Base-by-base conservation (phyloP, 2,888 invertebrate genomes). In the Sinohyriopsis cumingii region DNA sequence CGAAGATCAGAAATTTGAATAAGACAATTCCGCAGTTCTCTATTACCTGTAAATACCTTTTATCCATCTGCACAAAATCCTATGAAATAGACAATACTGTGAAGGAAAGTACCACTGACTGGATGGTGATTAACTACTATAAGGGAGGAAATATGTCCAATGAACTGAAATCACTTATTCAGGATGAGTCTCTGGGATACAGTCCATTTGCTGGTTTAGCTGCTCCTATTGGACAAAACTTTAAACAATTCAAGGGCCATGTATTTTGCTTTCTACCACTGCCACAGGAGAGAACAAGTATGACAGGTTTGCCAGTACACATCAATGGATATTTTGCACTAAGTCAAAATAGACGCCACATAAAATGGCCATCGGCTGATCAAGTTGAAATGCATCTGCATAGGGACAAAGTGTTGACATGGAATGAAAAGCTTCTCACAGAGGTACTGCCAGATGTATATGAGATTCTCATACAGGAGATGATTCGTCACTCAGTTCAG, bases 181-280 rank as follows among this genome's bases (percentile, higher is more conserved):
- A 54, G 18, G 71, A 74, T 54, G 63, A 74, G 61, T 62, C 65
- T n/a, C 53, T 74, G 3, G 69, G 69, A 5, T 68, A 75, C 56
- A 67, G 69, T 67, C 72, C 72, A 7, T 69, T 69, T 28, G 69
- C 67, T 18, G 67, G 71, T 19, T 55, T 66, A 19, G 68, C 73
- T 22, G 20, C 65, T 53, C 65, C 62, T 15, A n/a, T 63, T 20
- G 28, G 22, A 20, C 33, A 33, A 9, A 55, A 19, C 12, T 54
- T 62, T n/a, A 15, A 33, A 53, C 62, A 60, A 3, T 74, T 75
- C 60, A 71, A 73, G 62, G 87, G 88, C 22, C 87, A 88, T 54
- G 75, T 87, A 9, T 88, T 87, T 70, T 88, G 88, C 68, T 87
- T 88, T 68, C 77, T 89, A 24, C 89, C 89, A n/a, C 80, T 89